These are phyloP conservation scores for Leptopilina drosophilae DNA, from an alignment of 2,888 invertebrate genomes.

Conservation along the genomic window DNA sequence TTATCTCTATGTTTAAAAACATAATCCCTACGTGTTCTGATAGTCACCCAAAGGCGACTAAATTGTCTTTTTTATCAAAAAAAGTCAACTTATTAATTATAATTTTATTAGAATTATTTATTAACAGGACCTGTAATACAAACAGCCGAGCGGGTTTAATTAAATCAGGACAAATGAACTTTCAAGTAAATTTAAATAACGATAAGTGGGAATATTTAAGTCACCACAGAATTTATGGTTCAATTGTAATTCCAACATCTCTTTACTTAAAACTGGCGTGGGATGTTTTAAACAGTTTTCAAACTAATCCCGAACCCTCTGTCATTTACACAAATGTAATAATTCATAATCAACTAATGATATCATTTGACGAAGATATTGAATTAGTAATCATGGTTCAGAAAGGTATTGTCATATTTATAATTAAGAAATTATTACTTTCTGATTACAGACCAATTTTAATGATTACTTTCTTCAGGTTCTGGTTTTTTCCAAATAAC, in stretches of 20 bases:
- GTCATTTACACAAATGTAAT: slow-evolving; percentile 73
- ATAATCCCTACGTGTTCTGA: slow-evolving; percentile 29
- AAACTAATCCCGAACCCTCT: slow-evolving; percentile 73
- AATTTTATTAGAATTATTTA: no score
- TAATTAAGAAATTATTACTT: no score
- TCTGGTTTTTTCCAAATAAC: slow-evolving; percentile 79
- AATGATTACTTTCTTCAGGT: slow-evolving; percentile 38
- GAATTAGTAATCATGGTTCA: slow-evolving; percentile 70
- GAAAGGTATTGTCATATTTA: slow-evolving; percentile 55
- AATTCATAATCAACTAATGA: slow-evolving; percentile 73
- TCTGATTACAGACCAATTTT: no score
- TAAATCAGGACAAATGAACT: slow-evolving; percentile 59
- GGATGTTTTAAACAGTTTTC: slow-evolving; percentile 78
- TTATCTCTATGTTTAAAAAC: neutral
- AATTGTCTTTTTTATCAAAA: no score
- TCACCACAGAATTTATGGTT: slow-evolving; percentile 80
- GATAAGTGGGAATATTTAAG: slow-evolving; percentile 74
- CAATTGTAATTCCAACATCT: slow-evolving; percentile 81
- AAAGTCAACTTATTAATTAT: no score
- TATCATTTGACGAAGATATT: slow-evolving; percentile 76
- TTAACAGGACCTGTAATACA: slow-evolving; percentile 50
- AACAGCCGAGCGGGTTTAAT: slow-evolving; percentile 73
- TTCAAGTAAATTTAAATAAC: slow-evolving; percentile 68
- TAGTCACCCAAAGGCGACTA: no score
- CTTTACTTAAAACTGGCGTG: slow-evolving; percentile 78